Evolutionary conservation across 1,140 invertebrate genomes (phyloP), one percentile per base, ranked within the genome.

Genomic region (Drosophila hydei): DNA sequence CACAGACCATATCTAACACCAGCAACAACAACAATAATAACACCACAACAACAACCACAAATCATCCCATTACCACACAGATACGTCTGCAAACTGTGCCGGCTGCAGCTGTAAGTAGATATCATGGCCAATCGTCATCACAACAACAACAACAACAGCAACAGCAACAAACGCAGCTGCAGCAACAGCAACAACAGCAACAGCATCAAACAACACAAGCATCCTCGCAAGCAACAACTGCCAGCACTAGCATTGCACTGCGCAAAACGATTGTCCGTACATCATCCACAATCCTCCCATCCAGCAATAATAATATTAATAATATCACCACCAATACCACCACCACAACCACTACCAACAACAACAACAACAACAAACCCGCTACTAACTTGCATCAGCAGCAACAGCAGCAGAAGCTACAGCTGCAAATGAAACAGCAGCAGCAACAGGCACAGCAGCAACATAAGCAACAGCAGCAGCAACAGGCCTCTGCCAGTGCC

Each of bases 91-190:
- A 93, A 91, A 93, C 93, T 75, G 93, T 93, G 62, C 92, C 92
- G 75, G 92, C 93, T 85, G 92, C 92, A 89, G 93, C 92, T 90
- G 93, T 93, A 92, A 93, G 92, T 93, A 91, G 94, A 93, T 94
- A 93, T 91, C 93, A 93, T 91, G 93, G 93, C 56, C 92, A 93
- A 75, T n/a, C 62, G 11, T 52, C 69, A 76, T 60, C 59, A 45
- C 79, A 83, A 68, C 79, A 83, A 67, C 78, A 81, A 65, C 78
- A 85, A 50, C 60, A 71, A 11, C 76, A 79, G 2, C 78, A 77
- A 7, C 75, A 70, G 5, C 80, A 79, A 7, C 75, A 75, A 23
- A 52, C 59, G 33, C 59, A 68, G 4, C 63, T 56, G 48, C 79
- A 81, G 21, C 79, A 83, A 47, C 75, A 77, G 36, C 64, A 72